Percentiles rank a stretch among this genome's conserved stretches.
phyloP scores from a whole-genome alignment of 2,888 invertebrate species.

The Ptilodon capucinus region DNA sequence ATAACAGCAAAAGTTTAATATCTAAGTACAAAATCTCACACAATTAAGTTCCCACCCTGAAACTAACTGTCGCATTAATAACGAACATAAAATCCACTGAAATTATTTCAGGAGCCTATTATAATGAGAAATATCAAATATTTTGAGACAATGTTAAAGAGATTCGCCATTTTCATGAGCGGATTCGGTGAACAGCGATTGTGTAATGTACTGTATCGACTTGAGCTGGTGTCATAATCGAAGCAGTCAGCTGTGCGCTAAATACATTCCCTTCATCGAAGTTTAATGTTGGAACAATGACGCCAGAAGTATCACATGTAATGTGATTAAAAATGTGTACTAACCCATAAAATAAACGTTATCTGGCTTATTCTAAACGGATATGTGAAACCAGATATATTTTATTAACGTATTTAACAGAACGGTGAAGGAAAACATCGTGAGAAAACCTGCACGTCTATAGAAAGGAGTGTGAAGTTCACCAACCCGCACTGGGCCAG shows the following conservation, averaged over 20 bases:
- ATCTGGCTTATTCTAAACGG: too few species aligned
- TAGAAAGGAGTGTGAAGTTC: too few species aligned
- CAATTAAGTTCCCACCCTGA: background rate
- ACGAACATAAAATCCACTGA: slow-evolving; percentile 3
- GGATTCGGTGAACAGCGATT: slow-evolving; percentile 42
- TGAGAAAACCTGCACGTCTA: too few species aligned
- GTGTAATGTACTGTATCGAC: slow-evolving; percentile 69
- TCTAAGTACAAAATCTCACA: too few species aligned
- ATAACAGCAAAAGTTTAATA: too few species aligned
- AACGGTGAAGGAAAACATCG: too few species aligned
- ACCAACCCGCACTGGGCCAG: too few species aligned
- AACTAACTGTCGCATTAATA: slow-evolving; percentile 12
- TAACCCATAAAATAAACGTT: too few species aligned
- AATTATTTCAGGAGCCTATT: slow-evolving; percentile 26
- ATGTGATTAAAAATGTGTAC: too few species aligned
- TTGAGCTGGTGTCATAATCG: slow-evolving; percentile 64
- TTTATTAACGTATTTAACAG: too few species aligned
- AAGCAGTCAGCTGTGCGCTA: slow-evolving; percentile 56
- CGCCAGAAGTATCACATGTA: slow-evolving; percentile 17
- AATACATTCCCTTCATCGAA: slow-evolving; percentile 51
- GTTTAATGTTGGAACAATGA: slow-evolving; percentile 40
- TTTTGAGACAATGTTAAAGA: slow-evolving; percentile 34
- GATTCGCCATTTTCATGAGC: slow-evolving; percentile 27
- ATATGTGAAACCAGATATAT: too few species aligned
- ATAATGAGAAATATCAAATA: slow-evolving; percentile 14